Percentiles rank a stretch among this genome's conserved stretches.
phyloP scores from a whole-genome alignment of 2,113 vertebrate species.

The Xenopus laevis region DNA sequence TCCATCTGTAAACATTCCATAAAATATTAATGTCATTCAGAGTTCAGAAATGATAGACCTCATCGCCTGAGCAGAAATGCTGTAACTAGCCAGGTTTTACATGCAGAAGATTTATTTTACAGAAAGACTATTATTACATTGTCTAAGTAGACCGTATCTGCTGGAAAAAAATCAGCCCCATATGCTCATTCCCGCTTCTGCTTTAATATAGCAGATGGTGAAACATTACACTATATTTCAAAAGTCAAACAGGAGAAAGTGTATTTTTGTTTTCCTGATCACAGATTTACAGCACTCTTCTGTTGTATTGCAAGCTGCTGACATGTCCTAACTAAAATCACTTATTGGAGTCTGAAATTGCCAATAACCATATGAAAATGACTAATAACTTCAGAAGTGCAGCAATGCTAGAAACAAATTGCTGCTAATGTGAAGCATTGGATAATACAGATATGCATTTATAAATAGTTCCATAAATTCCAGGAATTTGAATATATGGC shows the following conservation, averaged over 20 bases:
- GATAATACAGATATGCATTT: too few species aligned
- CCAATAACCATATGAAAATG: not conserved
- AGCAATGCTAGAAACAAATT: slow-evolving; percentile 1
- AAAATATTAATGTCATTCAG: slow-evolving; percentile 49
- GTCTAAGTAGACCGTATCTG: slow-evolving; percentile 78
- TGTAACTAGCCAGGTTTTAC: slow-evolving; percentile 65
- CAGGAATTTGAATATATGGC: too few species aligned
- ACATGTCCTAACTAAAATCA: slow-evolving; percentile 16
- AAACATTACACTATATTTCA: slow-evolving; percentile 68
- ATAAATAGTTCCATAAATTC: too few species aligned
- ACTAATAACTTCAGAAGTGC: slow-evolving; percentile 44
- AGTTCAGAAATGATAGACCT: slow-evolving; percentile 47
- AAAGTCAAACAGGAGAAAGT: slow-evolving; percentile 61
- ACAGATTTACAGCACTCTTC: slow-evolving; percentile 52
- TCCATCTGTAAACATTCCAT: slow-evolving; percentile 41
- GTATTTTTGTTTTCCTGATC: slow-evolving; percentile 51
- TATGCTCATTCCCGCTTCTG: slow-evolving; percentile 71
- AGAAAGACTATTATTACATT: slow-evolving; percentile 75
- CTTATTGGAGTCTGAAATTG: not conserved
- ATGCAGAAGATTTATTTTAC: slow-evolving; percentile 74
- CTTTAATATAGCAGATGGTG: slow-evolving; percentile 74
- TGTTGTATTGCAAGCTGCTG: slow-evolving; percentile 43
- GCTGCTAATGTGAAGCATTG: not conserved
- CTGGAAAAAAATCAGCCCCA: slow-evolving; percentile 70
- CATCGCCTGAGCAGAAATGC: slow-evolving; percentile 54